These are phyloP conservation scores for Kradibia gibbosae DNA, from an alignment of 1,140 invertebrate genomes.

Conservation along the genomic window DNA sequence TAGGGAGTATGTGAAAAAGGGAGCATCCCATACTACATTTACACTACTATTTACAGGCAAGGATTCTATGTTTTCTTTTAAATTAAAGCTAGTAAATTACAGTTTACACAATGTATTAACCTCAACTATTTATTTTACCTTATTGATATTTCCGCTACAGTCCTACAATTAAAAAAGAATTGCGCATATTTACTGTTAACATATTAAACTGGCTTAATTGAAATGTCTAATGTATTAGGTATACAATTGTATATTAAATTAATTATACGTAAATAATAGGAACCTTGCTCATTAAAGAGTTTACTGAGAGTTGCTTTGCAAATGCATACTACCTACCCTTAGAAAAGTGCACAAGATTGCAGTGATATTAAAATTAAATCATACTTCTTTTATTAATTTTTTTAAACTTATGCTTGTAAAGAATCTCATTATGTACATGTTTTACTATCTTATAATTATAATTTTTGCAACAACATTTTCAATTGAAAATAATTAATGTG, in stretches of 20 bases:
- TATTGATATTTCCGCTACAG: conserved; percentile 47
- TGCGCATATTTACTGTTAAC: conserved; percentile 43
- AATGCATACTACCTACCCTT: background rate
- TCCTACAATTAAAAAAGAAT: conserved; percentile 51
- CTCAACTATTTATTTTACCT: conserved; percentile 50
- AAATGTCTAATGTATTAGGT: conserved; percentile 1
- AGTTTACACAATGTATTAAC: conserved; percentile 45
- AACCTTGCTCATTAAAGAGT: background rate
- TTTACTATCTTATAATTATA: background rate
- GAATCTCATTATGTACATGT: background rate
- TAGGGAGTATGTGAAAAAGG: background rate
- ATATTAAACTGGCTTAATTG: conserved; percentile 34
- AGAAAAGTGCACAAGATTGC: background rate
- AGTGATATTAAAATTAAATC: background rate
- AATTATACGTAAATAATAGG: background rate
- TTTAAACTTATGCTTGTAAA: too few species aligned
- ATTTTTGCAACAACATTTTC: background rate
- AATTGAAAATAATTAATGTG: too few species aligned
- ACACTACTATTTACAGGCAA: conserved; percentile 45
- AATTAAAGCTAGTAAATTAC: conserved; percentile 48
- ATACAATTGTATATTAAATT: background rate
- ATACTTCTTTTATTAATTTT: background rate
- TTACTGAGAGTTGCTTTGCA: background rate
- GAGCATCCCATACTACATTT: conserved; percentile 3
- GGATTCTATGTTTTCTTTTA: conserved; percentile 4